Evolutionary conservation across 92 coral and sea anemone genomes (phyloP).

Genomic region (Zoanthus sansibaricus): DNA sequence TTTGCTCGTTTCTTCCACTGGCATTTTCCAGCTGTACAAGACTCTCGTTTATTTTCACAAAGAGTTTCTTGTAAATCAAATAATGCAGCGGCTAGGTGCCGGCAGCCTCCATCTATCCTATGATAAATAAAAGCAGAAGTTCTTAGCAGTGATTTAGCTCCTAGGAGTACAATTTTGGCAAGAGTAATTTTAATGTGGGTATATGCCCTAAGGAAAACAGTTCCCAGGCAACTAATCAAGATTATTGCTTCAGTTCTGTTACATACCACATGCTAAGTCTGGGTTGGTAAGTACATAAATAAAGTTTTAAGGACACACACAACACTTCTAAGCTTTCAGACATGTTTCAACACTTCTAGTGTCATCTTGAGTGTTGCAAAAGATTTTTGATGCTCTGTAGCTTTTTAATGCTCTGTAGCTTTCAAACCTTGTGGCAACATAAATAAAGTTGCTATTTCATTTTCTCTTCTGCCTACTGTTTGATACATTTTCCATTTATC

Average conservation of each 20-base stretch:
- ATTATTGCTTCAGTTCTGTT: background rate
- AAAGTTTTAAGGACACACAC: background rate
- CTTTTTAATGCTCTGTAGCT: background rate
- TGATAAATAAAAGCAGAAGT: background rate
- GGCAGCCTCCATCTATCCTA: slow-evolving; percentile 55
- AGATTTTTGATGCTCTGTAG: background rate
- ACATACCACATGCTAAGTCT: background rate
- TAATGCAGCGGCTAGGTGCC: slow-evolving; percentile 43
- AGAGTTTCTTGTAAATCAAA: slow-evolving; percentile 49
- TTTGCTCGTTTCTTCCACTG: slow-evolving; percentile 49
- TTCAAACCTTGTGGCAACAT: background rate
- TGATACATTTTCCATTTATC: background rate
- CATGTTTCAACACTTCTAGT: background rate
- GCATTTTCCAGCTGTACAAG: slow-evolving; percentile 47
- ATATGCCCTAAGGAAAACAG: no score
- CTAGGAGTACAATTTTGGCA: no score
- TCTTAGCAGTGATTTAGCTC: no score
- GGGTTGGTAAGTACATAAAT: background rate
- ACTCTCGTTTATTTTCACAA: slow-evolving; percentile 15
- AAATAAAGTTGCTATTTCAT: background rate
- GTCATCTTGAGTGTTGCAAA: background rate
- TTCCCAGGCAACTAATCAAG: no score
- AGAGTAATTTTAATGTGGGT: no score
- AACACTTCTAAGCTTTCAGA: background rate
- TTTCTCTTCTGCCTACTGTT: background rate